Base-by-base conservation (phyloP, 2,888 invertebrate species). In the Platycnemis pennipes region DNA sequence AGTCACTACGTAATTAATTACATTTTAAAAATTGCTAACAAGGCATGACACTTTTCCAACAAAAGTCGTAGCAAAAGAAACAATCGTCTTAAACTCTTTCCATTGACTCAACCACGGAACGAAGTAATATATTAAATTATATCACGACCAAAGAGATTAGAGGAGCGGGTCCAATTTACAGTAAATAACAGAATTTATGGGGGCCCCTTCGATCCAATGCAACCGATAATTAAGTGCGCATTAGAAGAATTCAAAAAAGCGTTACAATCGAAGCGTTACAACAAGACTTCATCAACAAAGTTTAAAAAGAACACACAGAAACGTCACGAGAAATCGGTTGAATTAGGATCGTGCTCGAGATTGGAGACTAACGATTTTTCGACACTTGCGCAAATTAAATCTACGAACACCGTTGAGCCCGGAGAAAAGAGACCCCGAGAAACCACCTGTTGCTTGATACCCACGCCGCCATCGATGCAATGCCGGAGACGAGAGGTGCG, bases 361-460 rank as follows among this genome's bases (percentile, higher is more conserved):
- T 37, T 77, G 31, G 77, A 77, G 77, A 77, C 77, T 77, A 77
- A 77, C 37, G 77, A 77, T 77, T 77, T 77, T 77, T 77, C 31
- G 77, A 37, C 31, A 37, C 77, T 77, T n/a, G n/a, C 77, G 26
- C 77, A 31, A 77, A 77, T 77, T 77, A 77, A 77, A 77, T 77
- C 16, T 16, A 77, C 77, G 0, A 77, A 37, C 77, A 37, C 77
- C 37, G n/a, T 31, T 77, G 11, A 37, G 13, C n/a, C 37, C 31
- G 7, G 77, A 16, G 77, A 77, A 37, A 31, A 11, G 77, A 31
- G 37, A 77, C 77, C 77, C 37, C 77, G 63, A 77, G n/a, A 77
- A 77, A 77, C 77, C 77, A 77, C 77, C 77, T 77, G 77, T 37
- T 77, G 77, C 77, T 77, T 5, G 37, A 77, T 37, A n/a, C 77